Conservation (phyloP, 2,888 invertebrate genomes). For the Pasiphila rectangulata region DNA sequence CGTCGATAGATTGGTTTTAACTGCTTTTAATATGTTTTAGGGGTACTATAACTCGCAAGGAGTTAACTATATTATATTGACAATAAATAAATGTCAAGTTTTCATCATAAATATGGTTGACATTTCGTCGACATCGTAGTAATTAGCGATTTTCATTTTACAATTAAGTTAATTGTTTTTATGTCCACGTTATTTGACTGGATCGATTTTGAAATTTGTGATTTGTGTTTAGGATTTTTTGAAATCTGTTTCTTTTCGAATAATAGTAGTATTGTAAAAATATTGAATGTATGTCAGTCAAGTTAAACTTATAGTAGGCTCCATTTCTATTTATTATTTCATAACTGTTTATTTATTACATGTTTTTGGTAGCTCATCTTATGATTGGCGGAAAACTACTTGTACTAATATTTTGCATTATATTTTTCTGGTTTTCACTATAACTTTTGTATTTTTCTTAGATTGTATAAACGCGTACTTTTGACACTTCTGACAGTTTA, state of each 20-base stretch:
- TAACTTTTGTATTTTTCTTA: slow-evolving; percentile 17
- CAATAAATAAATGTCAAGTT: slow-evolving; percentile 24
- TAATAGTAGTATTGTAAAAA: slow-evolving; percentile 33
- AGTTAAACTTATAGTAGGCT: slow-evolving; percentile 25
- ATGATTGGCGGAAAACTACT: slow-evolving; percentile 36
- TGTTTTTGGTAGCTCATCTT: slow-evolving; percentile 25
- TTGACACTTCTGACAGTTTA: too few species aligned
- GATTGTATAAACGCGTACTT: not conserved
- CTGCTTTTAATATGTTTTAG: slow-evolving; percentile 20
- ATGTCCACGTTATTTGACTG: slow-evolving; percentile 28
- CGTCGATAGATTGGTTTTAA: slow-evolving; percentile 19
- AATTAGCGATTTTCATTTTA: slow-evolving; percentile 14
- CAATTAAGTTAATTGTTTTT: slow-evolving; percentile 15
- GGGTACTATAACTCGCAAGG: slow-evolving; percentile 5
- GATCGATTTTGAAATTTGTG: slow-evolving; percentile 26
- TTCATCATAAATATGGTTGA: slow-evolving; percentile 13
- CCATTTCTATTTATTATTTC: slow-evolving; percentile 29
- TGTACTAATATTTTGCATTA: slow-evolving; percentile 37
- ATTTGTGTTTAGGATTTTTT: slow-evolving; percentile 28
- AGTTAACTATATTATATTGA: slow-evolving; percentile 23
- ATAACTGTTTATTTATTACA: slow-evolving; percentile 29
- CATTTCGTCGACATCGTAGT: slow-evolving; percentile 10
- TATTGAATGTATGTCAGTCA: slow-evolving; percentile 35
- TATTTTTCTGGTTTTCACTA: slow-evolving; percentile 21
- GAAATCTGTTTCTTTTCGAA: slow-evolving; percentile 33